Conservation (phyloP, 1,140 invertebrate genomes). For the Diabrotica virgifera region DNA sequence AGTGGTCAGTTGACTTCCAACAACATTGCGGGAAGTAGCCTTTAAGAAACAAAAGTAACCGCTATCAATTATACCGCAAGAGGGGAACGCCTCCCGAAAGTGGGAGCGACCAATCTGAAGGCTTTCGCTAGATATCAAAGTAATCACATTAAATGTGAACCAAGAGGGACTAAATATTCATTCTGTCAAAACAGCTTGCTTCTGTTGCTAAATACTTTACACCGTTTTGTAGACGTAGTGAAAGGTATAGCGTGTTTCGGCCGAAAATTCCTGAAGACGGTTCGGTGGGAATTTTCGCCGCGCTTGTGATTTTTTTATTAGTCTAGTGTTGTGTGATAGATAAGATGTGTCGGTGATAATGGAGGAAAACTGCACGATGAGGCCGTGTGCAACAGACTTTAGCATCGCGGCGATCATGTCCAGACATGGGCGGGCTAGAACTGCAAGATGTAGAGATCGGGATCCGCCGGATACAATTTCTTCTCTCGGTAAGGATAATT, state of each 20-base stretch:
- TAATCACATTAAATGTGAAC: conserved; percentile 45
- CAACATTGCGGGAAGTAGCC: conserved; percentile 27
- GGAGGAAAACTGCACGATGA: conserved; percentile 59
- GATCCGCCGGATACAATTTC: conserved; percentile 44
- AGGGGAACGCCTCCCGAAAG: conserved; percentile 43
- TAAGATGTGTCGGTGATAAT: conserved; percentile 32
- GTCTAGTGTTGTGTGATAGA: conserved; percentile 15
- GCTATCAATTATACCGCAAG: conserved; percentile 34
- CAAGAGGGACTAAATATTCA: conserved; percentile 47
- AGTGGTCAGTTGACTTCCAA: conserved; percentile 40
- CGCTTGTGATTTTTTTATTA: neutral
- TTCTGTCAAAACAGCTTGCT: conserved; percentile 48
- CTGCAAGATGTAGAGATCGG: conserved; percentile 49
- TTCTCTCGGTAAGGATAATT: conserved; percentile 41
- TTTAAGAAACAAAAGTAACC: conserved; percentile 22
- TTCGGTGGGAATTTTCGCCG: neutral
- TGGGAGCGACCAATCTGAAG: conserved; percentile 48
- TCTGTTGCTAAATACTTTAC: conserved; percentile 33
- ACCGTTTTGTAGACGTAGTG: conserved; percentile 14
- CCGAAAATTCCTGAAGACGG: neutral
- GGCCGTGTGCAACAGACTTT: conserved; percentile 78
- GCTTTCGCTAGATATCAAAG: conserved; percentile 43
- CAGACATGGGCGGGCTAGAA: conserved; percentile 55
- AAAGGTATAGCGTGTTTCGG: conserved; percentile 5
- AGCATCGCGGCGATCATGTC: conserved; percentile 87